Base-by-base conservation (phyloP, 2,797 vertebrate species). In the Tympanoctomys barrerae region DNA sequence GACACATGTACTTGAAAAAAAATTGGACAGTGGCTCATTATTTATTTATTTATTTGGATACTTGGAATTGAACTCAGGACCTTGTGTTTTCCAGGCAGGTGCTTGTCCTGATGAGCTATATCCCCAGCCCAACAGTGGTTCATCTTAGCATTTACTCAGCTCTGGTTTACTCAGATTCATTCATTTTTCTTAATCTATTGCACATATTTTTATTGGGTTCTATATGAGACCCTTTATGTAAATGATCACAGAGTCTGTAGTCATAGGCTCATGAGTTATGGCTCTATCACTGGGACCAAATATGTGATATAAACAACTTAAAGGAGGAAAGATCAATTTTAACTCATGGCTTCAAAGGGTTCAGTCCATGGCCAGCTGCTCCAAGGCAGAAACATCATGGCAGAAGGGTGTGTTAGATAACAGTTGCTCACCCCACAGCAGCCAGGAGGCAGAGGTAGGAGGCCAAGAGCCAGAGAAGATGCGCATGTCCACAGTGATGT, bases 101-200 rank as follows among this genome's bases (percentile, higher is more conserved):
- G 54, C 54, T 57, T 57, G 16, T 57, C 16, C 54, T 18, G 4
- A 13, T 57, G 4, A 19, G 12, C 52, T 54, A 54, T 54, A 14
- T 54, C 52, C 13, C 52, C 52, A 54, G 52, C 11, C 52, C 52
- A 24, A 64, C 1, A 1, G 36, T 18, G 28, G 36, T 19, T 79
- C 86, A 33, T 31, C 49, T 54, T 36, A 12, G 39, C 19, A 31
- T 28, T 49, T 9, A 18, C 66, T 46, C 24, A 2, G 0, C 7
- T 12, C 14, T 7, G 24, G 31, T 8, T 49, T 31, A 54, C 22
- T 12, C 36, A n/a, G 2, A 19, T 1, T 12, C 19, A 1, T 31
- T 26, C 46, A 33, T 36, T n/a, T 28, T 49, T 13, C 71, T 9
- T 21, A 21, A 68, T 18, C 42, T 3, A 28, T 13, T 22, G 11